Conservation (phyloP, 2,113 vertebrate species). For the Porphyrio hochstetteri region DNA sequence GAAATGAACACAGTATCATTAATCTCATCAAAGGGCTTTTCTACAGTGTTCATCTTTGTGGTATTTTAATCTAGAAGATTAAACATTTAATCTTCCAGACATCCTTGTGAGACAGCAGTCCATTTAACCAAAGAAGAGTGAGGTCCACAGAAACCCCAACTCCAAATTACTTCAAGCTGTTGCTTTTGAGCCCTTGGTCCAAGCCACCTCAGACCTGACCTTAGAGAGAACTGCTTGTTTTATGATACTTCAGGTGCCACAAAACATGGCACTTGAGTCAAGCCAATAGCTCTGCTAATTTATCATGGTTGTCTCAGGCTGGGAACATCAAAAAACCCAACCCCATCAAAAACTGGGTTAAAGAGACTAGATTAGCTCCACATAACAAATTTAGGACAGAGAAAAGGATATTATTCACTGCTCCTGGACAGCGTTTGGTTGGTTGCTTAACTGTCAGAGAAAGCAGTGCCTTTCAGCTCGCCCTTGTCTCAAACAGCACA, state of each 20-base stretch:
- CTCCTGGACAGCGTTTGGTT: not conserved
- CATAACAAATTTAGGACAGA: not conserved
- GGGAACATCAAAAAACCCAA: not conserved
- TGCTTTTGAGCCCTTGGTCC: not conserved
- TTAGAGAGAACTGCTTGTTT: not conserved
- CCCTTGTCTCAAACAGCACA: not conserved
- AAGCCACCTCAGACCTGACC: not conserved
- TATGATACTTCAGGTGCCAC: not conserved
- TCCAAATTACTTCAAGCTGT: not conserved
- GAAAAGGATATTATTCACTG: not conserved
- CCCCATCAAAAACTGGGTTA: not conserved
- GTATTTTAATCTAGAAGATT: not conserved
- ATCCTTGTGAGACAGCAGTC: not conserved
- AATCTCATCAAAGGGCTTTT: not conserved
- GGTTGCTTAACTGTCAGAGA: not conserved
- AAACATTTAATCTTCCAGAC: not conserved
- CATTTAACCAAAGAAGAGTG: not conserved
- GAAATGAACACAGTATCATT: not conserved
- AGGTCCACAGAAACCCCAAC: not conserved
- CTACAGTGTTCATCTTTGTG: not conserved
- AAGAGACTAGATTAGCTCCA: not conserved
- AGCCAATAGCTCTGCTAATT: not conserved
- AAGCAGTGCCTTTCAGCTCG: not conserved
- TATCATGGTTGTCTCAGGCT: not conserved
- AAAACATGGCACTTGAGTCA: not conserved